Percentiles rank a stretch among this genome's conserved stretches.
These are phyloP conservation scores for Selenia dentaria DNA, from an alignment of 2,888 invertebrate genomes.

Conservation along the genomic window DNA sequence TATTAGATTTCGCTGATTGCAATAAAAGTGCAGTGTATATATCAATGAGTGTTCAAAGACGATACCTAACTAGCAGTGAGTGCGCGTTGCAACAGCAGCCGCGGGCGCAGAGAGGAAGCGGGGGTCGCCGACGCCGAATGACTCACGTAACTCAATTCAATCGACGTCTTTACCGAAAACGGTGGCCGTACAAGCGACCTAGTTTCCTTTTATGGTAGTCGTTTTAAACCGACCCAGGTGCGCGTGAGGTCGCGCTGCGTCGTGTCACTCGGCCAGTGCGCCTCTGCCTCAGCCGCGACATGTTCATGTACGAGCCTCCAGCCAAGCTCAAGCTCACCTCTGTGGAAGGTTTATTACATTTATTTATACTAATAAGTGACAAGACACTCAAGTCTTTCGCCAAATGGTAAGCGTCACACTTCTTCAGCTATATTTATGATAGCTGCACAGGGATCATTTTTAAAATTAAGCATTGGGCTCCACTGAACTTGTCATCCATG, in stretches of 20 bases:
- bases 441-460: neutral
- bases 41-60: constrained; percentile 14
- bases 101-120: constrained; percentile 14
- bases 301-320: constrained; percentile 91
- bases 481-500: no score
- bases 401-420: no score
- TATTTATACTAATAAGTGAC: no score
- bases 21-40: constrained; percentile 9
- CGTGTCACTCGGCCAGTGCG: constrained; percentile 41
- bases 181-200: constrained; percentile 76
- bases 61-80: constrained; percentile 20
- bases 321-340: constrained; percentile 90
- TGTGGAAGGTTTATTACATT: constrained; percentile 87
- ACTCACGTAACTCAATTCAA: constrained; percentile 81
- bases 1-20: neutral
- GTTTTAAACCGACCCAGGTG: constrained; percentile 81
- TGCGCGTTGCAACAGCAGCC: constrained; percentile 1
- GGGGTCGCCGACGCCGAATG: constrained; percentile 42
- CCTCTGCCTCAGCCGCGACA: constrained; percentile 55
- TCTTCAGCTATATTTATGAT: neutral
- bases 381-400: no score
- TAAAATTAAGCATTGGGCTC: no score
- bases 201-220: constrained; percentile 84
- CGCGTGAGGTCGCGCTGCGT: constrained; percentile 30
- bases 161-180: constrained; percentile 77